Base-by-base conservation (phyloP, 37 sponge, comb jelly and placozoan genomes). In the Chondrosia reniformis region DNA sequence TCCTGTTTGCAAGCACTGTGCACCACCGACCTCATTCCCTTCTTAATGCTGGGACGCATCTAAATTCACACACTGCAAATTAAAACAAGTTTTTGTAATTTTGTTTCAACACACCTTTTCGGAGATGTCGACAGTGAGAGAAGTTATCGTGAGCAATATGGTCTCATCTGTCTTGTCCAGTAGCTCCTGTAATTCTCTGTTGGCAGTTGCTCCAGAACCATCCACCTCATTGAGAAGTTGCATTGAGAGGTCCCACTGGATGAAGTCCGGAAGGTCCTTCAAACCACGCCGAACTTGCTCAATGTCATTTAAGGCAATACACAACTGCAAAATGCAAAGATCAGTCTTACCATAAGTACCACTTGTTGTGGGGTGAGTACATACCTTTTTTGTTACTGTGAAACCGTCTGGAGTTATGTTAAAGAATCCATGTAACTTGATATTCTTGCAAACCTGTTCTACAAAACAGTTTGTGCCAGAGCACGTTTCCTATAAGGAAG, bases 241-340 rank as follows among this genome's bases (percentile, higher is more conserved):
- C 7, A 28, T 24, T 28, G 27, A 56, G 58, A 28, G 58, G n/a
- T 24, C n/a, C 58, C 58, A 56, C 6, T 56, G n/a, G 22, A 39
- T 34, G 43, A 40, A 69, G 2, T 69, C 41, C 24, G 72, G 72
- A 2, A 69, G 72, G 44, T 69, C 72, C n/a, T 69, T 41, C 15
- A 69, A 21, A 40, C 72, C 44, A 25, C 24, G 72, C n/a, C 72
- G 72, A 25, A 69, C 72, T 5, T 69, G 72, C 43, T 69, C 72
- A 40, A 69, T 40, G 72, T 69, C 72, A 40, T 69, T 69, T n/a
- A 69, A 44, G 32, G 72, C 72, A 6, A 69, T 69, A 25, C 43
- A 69, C n/a, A 69, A 44, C 72, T 69, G 72, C 3, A 44, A 44
- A 39, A 44, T 3, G 43, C n/a, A n/a, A n/a, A n/a, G n/a, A n/a